Evolutionary conservation across 1,140 invertebrate species (phyloP).

Genomic region (Procambarus virginalis): DNA sequence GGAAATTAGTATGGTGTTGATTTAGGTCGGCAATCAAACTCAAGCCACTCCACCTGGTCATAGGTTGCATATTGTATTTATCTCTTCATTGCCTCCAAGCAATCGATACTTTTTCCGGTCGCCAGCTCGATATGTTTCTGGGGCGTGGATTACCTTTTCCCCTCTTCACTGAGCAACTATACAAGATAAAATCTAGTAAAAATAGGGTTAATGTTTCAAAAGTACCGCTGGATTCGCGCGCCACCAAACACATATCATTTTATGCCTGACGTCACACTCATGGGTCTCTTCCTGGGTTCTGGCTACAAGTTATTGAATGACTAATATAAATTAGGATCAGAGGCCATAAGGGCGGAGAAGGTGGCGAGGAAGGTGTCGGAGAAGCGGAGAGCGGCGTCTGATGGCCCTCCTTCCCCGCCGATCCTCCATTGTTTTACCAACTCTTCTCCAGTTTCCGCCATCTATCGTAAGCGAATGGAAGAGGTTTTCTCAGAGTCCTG

Average conservation of each 20-base stretch:
- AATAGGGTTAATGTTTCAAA: not conserved
- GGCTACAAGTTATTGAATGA: conserved; percentile 1
- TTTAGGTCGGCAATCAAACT: no score
- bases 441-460: conserved; percentile 1
- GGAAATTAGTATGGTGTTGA: no score
- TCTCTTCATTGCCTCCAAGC: no score
- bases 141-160: no score
- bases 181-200: no score
- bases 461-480: conserved; percentile 58
- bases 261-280: conserved; percentile 14
- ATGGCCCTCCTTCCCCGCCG: not conserved
- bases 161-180: no score
- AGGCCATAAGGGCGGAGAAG: not conserved
- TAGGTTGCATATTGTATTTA: no score
- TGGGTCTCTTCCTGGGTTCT: conserved; percentile 10
- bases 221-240: not conserved
- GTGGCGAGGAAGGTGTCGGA: not conserved
- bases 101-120: no score
- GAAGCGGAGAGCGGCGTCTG: not conserved
- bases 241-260: conserved; percentile 1
- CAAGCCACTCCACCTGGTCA: no score
- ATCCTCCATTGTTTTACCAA: conserved; percentile 11
- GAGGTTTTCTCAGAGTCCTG: conserved; percentile 54
- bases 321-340: conserved; percentile 6
- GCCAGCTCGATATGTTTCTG: no score